Conservation (phyloP, 2,888 invertebrate species). For the Lithosia quadra region DNA sequence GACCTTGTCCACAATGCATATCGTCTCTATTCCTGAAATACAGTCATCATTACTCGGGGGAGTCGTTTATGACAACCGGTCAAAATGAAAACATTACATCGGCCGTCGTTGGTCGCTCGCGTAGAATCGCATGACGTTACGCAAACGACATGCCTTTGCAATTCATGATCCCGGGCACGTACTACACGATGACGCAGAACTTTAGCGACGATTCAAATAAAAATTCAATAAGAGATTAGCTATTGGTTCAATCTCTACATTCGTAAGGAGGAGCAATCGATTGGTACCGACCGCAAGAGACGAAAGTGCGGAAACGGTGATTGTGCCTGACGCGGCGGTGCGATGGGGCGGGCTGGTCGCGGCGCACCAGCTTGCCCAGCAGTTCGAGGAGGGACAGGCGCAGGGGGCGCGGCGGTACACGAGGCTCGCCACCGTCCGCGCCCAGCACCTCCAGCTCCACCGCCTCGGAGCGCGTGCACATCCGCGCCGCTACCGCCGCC, state of each 20-base stretch:
- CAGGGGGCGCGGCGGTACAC: slow-evolving; percentile 90
- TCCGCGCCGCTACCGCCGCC: slow-evolving; percentile 91
- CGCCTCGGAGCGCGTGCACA: slow-evolving; percentile 93
- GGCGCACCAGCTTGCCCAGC: slow-evolving; percentile 88
- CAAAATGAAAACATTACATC: slow-evolving; percentile 42
- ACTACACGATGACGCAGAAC: slow-evolving; percentile 51
- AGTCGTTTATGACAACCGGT: slow-evolving; percentile 37
- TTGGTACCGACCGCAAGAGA: slow-evolving; percentile 80
- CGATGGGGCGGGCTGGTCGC: slow-evolving; percentile 81
- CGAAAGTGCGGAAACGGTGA: slow-evolving; percentile 86
- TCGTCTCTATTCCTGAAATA: slow-evolving; percentile 50
- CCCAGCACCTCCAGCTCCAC: slow-evolving; percentile 93
- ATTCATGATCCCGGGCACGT: slow-evolving; percentile 37
- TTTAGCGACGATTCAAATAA: slow-evolving; percentile 38
- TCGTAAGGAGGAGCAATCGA: slow-evolving; percentile 44
- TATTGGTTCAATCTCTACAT: slow-evolving; percentile 29
- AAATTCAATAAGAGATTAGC: slow-evolving; percentile 47
- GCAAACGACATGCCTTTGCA: slow-evolving; percentile 47
- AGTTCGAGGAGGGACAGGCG: slow-evolving; percentile 89
- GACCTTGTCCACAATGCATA: slow-evolving; percentile 73
- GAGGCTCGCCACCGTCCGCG: slow-evolving; percentile 91
- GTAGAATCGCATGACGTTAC: slow-evolving; percentile 44
- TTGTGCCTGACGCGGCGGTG: slow-evolving; percentile 83
- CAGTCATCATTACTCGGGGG: slow-evolving; percentile 29
- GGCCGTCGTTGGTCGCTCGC: slow-evolving; percentile 20